Evolutionary conservation across 2,797 vertebrate genomes (phyloP), one percentile per base, ranked within the genome.

Genomic region (Psittacula derbiana): DNA sequence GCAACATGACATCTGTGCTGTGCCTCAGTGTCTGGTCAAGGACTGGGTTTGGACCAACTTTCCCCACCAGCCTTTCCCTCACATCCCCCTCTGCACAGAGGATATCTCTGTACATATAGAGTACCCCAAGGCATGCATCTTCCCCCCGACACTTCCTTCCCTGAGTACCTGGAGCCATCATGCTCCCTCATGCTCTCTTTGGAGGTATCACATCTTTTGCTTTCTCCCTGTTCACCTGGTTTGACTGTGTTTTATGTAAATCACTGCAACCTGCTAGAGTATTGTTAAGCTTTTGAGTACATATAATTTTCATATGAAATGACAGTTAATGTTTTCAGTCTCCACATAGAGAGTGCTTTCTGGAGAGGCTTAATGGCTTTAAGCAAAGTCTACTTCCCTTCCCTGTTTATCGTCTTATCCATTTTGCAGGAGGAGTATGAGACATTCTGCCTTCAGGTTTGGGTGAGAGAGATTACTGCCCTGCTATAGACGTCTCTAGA

Each of bases 241-340:
- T 86, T 91, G 33, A 43, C 49, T 93, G 83, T 5, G 4, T 53
- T 76, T 33, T 33, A 95, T 74, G 81, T 71, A 94, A 82, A 94
- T 58, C 41, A 40, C n/a, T 61, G 44, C 72, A 86, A 44, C 67
- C 43, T 76, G 31, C 16, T 86, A 31, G 15, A 61, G 10, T 64
- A 50, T 55, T 60, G 73, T 64, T 88, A 85, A 64, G 81, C 71
- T 79, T 41, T 46, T 94, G 65, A 80, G 10, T 62, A 67, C 69
- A 58, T 87, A 44, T 33, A 49, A 94, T 96, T 97, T 96, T 92
- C 94, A 82, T 85, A 76, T 6, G 31, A 87, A 93, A 93, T 94
- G 72, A 80, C 69, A 92, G 74, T 30, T 85, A 61, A 86, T 64
- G 52, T 60, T 72, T 85, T 55, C 67, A 46, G 74, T 71, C 53